Evolutionary conservation across 2,113 vertebrate species (phyloP), one percentile per base, ranked within the genome.

Genomic region (Clarias gariepinus): DNA sequence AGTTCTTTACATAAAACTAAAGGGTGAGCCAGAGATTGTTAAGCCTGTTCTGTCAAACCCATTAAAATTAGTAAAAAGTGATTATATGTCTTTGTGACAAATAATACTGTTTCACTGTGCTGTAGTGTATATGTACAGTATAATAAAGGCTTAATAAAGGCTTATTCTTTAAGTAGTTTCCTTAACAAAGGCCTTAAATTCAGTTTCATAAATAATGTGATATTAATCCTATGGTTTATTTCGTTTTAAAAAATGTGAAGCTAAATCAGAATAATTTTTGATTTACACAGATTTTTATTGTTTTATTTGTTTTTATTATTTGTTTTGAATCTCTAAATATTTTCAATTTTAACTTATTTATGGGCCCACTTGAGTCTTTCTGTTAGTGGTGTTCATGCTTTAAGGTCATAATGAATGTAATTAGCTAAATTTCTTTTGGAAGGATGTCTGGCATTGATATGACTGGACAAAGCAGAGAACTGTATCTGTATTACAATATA

Each of bases 321-420:
- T 74, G 18, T 73, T 41, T 25, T n/a, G 47, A 52, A 13, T 23
- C 23, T 10, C 12, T 52, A 76, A 76, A 52, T 76, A 76, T 52
- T 52, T 76, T 21, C 41, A 76, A 16, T 47, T 76, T 53, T 53
- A 53, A 53, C 23, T 47, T 12, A 25, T 19, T 18, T 36, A 36
- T 68, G 28, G 13, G 13, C 66, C 28, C 2, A n/a, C 25, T 11
- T n/a, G 19, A 21, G 58, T n/a, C 25, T n/a, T 64, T 30, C 64
- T 66, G 25, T 66, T 28, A 69, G 7, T 36, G 68, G 30, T 69
- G 30, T 33, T 36, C 30, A 36, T 69, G 68, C 68, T 10, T 19
- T 0, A 69, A 33, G 36, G 36, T 74, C 18, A 74, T 74, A 47
- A 47, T 47, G 68, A 85, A 63, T 85, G 36, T 53, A 78, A 85